These are phyloP conservation scores for Brienomyrus brachyistius DNA, from an alignment of 2,113 vertebrate genomes.

Conservation along the genomic window DNA sequence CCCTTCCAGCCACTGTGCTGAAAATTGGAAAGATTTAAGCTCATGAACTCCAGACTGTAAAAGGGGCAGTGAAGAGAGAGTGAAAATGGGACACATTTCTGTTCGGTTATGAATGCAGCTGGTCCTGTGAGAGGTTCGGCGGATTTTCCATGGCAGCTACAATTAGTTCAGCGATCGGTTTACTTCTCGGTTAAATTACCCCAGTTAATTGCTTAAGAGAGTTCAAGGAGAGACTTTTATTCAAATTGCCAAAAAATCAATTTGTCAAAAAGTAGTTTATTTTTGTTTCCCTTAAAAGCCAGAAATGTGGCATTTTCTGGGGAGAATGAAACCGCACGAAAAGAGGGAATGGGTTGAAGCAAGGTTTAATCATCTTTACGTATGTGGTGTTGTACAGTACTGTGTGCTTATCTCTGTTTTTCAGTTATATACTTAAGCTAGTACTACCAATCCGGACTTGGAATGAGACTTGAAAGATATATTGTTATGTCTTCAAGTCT, in stretches of 20 bases:
- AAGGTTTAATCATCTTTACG: background rate
- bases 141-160: background rate
- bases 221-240: background rate
- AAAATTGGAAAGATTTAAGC: constrained; percentile 16
- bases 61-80: background rate
- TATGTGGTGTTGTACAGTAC: background rate
- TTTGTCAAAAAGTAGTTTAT: background rate
- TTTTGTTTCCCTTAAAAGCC: background rate
- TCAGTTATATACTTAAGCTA: background rate
- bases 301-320: background rate
- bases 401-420: background rate
- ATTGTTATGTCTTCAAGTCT: background rate
- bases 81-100: background rate
- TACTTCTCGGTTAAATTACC: background rate
- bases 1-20: background rate
- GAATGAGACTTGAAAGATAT: background rate
- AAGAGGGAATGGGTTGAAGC: background rate
- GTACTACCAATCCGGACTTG: background rate
- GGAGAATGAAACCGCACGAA: background rate
- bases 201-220: background rate
- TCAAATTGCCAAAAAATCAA: background rate
- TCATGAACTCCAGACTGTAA: constrained; percentile 4
- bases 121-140: background rate
- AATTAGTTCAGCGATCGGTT: background rate
- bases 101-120: background rate